phyloP scores from a whole-genome alignment of 2,797 vertebrate genomes.

The Natrix natrix region DNA sequence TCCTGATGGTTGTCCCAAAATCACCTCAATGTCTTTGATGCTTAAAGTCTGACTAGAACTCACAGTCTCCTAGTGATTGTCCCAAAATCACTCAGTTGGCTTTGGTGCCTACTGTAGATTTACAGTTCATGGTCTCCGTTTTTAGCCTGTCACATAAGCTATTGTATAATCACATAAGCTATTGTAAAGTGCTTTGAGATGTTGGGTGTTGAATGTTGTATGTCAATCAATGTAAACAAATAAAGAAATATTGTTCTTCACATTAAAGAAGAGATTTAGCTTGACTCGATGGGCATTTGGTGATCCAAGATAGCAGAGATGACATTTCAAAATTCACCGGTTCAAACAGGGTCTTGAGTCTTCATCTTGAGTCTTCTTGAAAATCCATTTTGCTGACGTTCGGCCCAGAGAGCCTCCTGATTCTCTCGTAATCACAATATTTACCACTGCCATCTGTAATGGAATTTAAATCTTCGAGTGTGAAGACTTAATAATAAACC shows the following conservation, averaged over 20 bases:
- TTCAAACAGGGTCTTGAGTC: constrained; percentile 60
- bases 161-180: not conserved
- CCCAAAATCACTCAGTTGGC: not conserved
- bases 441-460: constrained; percentile 65
- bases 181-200: not conserved
- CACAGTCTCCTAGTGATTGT: not conserved
- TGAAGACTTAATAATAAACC: constrained; percentile 72
- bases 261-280: constrained; percentile 36
- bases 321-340: constrained; percentile 58
- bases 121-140: not conserved
- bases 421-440: constrained; percentile 68
- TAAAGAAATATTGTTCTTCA: constrained; percentile 38
- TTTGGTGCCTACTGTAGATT: not conserved
- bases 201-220: not conserved
- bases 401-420: constrained; percentile 46
- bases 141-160: not conserved
- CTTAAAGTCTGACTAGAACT: not conserved
- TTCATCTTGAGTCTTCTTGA: constrained; percentile 33
- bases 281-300: constrained; percentile 38
- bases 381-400: constrained; percentile 69
- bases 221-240: not conserved
- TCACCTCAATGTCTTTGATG: too few species aligned
- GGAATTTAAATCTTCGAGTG: constrained; percentile 70
- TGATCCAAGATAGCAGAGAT: constrained; percentile 50
- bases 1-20: too few species aligned